Conservation (phyloP, 2,113 vertebrate genomes). For the Cavia aperea region DNA sequence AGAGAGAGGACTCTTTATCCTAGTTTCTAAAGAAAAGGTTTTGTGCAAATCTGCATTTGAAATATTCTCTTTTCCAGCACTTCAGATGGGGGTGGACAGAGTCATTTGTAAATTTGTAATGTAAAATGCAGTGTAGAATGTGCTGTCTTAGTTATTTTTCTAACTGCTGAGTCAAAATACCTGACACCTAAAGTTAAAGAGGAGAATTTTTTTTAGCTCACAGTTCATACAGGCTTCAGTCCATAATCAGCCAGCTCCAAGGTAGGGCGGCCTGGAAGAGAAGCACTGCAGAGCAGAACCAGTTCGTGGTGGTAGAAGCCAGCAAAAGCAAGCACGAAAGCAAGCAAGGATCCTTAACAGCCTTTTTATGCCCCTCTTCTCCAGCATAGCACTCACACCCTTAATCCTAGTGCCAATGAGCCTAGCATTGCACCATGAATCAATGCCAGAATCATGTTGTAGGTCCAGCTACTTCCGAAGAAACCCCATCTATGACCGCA, state of each 20-base stretch:
- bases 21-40: conserved; percentile 13
- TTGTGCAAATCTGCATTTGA: conserved; percentile 41
- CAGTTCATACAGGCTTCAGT: background rate
- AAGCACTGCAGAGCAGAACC: background rate
- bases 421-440: background rate
- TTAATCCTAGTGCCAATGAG: background rate
- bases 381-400: background rate
- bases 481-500: background rate
- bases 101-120: background rate
- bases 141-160: too few species aligned
- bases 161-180: background rate
- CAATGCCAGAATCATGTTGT: background rate
- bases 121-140: background rate
- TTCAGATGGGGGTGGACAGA: background rate
- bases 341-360: background rate
- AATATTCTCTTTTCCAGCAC: conserved; percentile 2
- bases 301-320: background rate
- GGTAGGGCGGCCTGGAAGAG: background rate
- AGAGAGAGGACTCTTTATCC: background rate
- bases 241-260: background rate
- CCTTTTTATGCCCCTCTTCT: too few species aligned
- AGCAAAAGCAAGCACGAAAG: background rate
- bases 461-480: background rate
- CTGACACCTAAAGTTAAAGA: background rate
- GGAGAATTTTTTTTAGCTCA: background rate